Percentiles rank a stretch among this genome's conserved stretches.
phyloP scores from a whole-genome alignment of 2,113 vertebrate species.

The Cololabis saira region DNA sequence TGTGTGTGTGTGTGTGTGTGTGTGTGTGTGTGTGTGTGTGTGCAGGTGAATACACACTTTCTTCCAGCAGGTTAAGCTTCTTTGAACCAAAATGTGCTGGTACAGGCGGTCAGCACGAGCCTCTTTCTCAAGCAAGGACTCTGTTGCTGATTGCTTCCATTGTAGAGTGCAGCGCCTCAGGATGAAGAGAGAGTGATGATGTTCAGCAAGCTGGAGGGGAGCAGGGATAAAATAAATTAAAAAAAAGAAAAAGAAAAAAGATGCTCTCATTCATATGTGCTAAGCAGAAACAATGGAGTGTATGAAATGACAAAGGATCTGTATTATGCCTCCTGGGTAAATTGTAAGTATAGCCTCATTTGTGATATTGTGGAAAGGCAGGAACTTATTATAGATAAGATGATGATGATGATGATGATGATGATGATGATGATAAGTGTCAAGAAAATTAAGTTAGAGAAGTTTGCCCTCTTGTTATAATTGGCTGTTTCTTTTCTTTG shows the following conservation, averaged over 20 bases:
- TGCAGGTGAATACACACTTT: constrained; percentile 75
- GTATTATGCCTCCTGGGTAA: too few relatives aligned
- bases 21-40: too few relatives aligned
- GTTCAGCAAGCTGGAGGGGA: constrained; percentile 83
- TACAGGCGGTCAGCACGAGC: constrained; percentile 80
- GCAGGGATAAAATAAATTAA: neutral
- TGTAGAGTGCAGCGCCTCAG: constrained; percentile 78
- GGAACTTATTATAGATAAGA: too few relatives aligned
- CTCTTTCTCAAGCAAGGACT: constrained; percentile 73
- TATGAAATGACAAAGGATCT: too few relatives aligned
- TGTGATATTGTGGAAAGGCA: too few relatives aligned
- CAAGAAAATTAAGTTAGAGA: too few relatives aligned
- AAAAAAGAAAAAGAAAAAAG: fast-evolving
- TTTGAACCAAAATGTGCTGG: constrained; percentile 77
- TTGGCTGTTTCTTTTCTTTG: too few relatives aligned
- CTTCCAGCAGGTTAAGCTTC: constrained; percentile 82
- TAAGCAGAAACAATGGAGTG: constrained; percentile 30
- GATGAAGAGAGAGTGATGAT: constrained; percentile 77
- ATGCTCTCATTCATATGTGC: constrained; percentile 29
- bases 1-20: too few relatives aligned
- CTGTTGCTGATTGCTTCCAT: constrained; percentile 81
- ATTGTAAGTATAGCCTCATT: too few relatives aligned
- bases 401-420: too few relatives aligned
- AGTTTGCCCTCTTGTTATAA: too few relatives aligned
- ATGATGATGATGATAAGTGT: too few relatives aligned